These are phyloP conservation scores for Hetaerina americana DNA, from an alignment of 1,140 invertebrate genomes.

Conservation along the genomic window DNA sequence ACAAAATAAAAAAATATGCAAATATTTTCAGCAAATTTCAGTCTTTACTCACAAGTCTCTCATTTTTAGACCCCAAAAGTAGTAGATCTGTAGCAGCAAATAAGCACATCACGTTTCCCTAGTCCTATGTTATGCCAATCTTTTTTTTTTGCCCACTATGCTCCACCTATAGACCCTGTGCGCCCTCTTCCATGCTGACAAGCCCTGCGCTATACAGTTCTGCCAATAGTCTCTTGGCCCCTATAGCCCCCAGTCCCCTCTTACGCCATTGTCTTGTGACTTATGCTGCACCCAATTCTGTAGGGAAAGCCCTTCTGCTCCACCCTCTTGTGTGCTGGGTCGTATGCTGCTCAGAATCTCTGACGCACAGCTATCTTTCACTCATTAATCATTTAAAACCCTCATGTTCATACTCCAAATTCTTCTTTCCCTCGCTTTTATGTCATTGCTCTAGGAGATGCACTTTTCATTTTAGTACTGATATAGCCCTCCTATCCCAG, in stretches of 20 bases:
- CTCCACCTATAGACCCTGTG: constrained; percentile 9
- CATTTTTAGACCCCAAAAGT: neutral
- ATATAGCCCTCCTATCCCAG: constrained; percentile 5
- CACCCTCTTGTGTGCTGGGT: neutral
- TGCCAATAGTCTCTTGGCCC: neutral
- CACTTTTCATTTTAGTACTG: neutral
- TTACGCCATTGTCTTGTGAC: neutral
- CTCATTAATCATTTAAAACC: neutral
- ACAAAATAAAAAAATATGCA: too few relatives aligned
- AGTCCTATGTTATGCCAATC: neutral
- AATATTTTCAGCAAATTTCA: neutral
- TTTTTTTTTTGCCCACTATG: constrained; percentile 1
- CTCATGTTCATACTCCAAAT: constrained; percentile 1
- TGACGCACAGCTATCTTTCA: constrained; percentile 3
- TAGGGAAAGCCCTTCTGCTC: neutral
- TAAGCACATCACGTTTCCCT: neutral
- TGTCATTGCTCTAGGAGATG: constrained; percentile 1
- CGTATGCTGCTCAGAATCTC: neutral
- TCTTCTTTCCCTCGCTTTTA: constrained; percentile 2
- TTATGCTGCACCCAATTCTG: constrained; percentile 4
- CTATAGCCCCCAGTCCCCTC: neutral
- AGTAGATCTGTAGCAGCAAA: neutral
- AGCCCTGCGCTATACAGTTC: constrained; percentile 17
- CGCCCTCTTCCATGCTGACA: constrained; percentile 19
- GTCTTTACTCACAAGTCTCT: too few relatives aligned